Evolutionary conservation across 2,113 vertebrate species (phyloP).

Genomic region (Helogale parvula): DNA sequence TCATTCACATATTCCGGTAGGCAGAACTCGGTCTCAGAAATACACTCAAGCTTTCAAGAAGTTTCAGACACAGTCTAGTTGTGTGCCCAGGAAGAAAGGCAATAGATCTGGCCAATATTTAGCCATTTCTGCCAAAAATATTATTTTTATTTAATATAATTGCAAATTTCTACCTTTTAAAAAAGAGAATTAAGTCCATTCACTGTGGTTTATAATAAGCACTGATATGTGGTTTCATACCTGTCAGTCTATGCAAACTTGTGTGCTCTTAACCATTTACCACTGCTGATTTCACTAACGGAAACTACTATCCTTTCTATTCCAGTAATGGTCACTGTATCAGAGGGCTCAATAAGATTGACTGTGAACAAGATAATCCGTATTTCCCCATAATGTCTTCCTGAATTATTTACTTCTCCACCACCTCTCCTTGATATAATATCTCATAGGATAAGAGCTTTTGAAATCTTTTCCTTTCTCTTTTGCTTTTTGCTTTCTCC

Average conservation of each 20-base stretch:
- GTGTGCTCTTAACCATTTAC: not conserved
- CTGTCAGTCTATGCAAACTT: not conserved
- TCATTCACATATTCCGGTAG: not conserved
- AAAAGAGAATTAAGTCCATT: not conserved
- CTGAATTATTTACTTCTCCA: not conserved
- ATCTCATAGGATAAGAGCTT: not conserved
- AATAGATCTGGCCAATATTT: not conserved
- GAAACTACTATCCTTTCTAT: not conserved
- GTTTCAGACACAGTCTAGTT: not conserved
- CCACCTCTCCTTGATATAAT: not conserved
- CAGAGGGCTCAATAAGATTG: not conserved
- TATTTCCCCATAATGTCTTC: not conserved
- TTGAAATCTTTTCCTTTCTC: not conserved
- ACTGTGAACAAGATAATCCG: not conserved
- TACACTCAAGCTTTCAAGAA: not conserved
- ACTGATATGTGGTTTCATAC: rapidly evolving
- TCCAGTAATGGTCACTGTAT: not conserved
- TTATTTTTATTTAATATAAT: not conserved
- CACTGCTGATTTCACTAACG: not conserved
- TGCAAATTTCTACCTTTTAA: not conserved
- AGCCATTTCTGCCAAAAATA: not conserved
- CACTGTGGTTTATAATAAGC: not conserved
- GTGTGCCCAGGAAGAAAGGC: not conserved
- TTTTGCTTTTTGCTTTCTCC: not conserved
- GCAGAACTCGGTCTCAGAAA: not conserved